Percentiles rank a stretch among this genome's conserved stretches.
Evolutionary conservation across 2,888 invertebrate genomes (phyloP).

Genomic region (Crematogaster levior): DNA sequence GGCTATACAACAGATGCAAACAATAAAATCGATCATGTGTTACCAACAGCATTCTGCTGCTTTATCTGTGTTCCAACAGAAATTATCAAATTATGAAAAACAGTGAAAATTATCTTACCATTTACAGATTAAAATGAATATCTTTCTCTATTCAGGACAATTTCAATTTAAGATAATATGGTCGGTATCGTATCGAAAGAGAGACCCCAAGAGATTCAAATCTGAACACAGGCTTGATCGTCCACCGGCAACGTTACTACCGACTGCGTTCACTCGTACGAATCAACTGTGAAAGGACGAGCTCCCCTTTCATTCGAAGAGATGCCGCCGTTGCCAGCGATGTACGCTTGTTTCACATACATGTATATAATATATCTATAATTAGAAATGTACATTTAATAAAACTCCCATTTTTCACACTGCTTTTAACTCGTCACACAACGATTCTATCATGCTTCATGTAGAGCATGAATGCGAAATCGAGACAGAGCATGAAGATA

Average conservation of each 20-base stretch:
- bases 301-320: not conserved
- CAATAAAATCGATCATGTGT: constrained; percentile 15
- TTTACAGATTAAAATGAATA: constrained; percentile 2
- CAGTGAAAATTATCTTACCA: constrained; percentile 1
- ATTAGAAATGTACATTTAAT: constrained; percentile 25
- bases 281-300: not conserved
- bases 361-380: constrained; percentile 6
- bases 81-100: constrained; percentile 3
- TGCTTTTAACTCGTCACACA: not conserved
- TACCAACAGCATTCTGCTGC: not conserved
- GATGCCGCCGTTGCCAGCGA: constrained; percentile 31
- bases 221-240: constrained; percentile 2
- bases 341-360: constrained; percentile 2
- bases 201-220: not conserved
- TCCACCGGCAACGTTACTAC: constrained; percentile 15
- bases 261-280: constrained; percentile 9
- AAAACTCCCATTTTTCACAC: not conserved
- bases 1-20: not conserved
- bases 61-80: not conserved
- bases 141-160: not conserved
- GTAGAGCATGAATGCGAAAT: constrained; percentile 78
- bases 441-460: constrained; percentile 57
- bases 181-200: constrained; percentile 9
- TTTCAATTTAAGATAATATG: constrained; percentile 9
- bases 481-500: constrained; percentile 66